Conservation (phyloP, 2,113 vertebrate genomes). For the Isichthys henryi region DNA sequence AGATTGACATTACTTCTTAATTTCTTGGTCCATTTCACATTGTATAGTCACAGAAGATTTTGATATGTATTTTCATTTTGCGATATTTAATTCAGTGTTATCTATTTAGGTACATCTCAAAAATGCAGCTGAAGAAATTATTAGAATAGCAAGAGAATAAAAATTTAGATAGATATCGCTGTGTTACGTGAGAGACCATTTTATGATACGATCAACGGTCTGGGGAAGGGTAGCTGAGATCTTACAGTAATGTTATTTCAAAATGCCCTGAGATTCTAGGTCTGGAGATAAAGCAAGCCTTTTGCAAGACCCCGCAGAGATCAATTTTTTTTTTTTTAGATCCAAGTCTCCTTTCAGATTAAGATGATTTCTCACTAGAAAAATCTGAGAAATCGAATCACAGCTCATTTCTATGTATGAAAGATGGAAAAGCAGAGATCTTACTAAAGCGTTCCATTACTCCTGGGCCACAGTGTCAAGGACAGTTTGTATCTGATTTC, state of each 20-base stretch:
- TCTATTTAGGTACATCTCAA: neutral
- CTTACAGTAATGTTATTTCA: slow-evolving; percentile 1
- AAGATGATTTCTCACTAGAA: neutral
- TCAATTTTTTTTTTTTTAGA: neutral
- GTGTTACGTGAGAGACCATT: neutral
- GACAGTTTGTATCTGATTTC: neutral
- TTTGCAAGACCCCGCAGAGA: neutral
- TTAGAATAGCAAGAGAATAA: neutral
- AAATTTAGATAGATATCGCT: neutral
- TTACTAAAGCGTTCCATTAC: neutral
- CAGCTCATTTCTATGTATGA: slow-evolving; percentile 3
- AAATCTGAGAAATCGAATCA: neutral
- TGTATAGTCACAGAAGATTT: neutral
- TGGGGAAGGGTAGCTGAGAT: neutral
- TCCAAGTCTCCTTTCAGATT: neutral
- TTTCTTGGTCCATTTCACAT: neutral
- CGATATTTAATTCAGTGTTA: neutral
- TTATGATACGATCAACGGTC: neutral
- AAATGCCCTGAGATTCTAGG: neutral
- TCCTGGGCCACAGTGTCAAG: neutral
- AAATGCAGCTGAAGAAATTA: neutral
- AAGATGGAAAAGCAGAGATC: neutral
- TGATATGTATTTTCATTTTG: neutral
- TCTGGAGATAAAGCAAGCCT: neutral
- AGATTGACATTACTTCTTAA: neutral